Evolutionary conservation across 2,113 vertebrate species (phyloP).

Genomic region (Anseranas semipalmata): DNA sequence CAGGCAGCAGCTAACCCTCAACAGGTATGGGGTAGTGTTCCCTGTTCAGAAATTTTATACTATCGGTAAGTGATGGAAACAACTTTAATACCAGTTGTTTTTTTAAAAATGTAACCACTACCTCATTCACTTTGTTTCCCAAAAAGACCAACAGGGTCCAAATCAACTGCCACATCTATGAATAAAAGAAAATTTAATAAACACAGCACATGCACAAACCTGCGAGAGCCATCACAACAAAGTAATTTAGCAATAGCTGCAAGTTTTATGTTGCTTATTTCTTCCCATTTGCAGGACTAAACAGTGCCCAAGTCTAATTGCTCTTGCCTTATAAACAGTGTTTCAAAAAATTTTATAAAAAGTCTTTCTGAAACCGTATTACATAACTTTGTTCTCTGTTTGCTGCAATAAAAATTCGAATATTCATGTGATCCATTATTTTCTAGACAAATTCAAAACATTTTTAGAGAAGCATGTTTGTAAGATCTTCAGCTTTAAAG

Average conservation of each 20-base stretch:
- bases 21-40: neutral
- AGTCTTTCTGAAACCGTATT: neutral
- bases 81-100: neutral
- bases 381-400: neutral
- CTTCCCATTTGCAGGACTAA: neutral
- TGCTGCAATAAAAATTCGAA: neutral
- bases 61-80: neutral
- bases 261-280: neutral
- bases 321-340: neutral
- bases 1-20: neutral
- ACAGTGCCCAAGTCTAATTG: neutral
- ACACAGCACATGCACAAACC: neutral
- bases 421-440: neutral
- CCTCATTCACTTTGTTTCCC: neutral
- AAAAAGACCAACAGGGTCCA: neutral
- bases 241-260: neutral
- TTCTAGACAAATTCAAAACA: neutral
- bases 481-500: neutral
- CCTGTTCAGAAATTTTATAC: neutral
- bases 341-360: neutral
- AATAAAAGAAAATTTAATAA: too few species aligned
- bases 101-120: neutral
- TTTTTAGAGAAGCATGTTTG: neutral
- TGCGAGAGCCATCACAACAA: neutral
- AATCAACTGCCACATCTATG: too few species aligned